Evolutionary conservation across 2,113 vertebrate genomes (phyloP).

Genomic region (Pheucticus melanocephalus): DNA sequence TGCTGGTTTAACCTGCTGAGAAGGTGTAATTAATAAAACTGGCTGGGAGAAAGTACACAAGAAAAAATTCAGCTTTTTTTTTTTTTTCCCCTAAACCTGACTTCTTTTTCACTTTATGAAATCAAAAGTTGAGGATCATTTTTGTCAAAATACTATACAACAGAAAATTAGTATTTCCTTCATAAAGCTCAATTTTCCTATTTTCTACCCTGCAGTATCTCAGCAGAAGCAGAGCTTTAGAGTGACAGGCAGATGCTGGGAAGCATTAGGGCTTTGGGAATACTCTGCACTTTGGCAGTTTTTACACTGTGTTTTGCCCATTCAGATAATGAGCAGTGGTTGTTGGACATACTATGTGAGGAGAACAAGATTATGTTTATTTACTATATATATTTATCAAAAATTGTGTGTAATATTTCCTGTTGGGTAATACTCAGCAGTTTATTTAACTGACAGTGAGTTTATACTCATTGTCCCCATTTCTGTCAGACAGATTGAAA

Average conservation of each 20-base stretch:
- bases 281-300: neutral
- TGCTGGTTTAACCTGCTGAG: constrained; percentile 52
- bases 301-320: neutral
- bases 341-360: neutral
- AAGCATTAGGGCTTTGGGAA: neutral
- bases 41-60: neutral
- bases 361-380: neutral
- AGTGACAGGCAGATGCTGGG: neutral
- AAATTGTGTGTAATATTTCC: neutral
- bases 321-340: neutral
- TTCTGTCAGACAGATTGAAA: neutral
- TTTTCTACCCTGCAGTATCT: neutral
- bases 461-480: neutral
- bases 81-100: rapidly evolving
- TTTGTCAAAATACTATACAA: neutral
- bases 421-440: neutral
- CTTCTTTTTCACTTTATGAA: neutral
- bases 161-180: neutral
- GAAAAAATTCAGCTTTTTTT: neutral
- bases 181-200: neutral
- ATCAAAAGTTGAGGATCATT: neutral
- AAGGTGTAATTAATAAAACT: constrained; percentile 64
- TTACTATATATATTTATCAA: neutral
- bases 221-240: neutral
- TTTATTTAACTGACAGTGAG: neutral